Base-by-base conservation (phyloP, 2,797 vertebrate species). In the Lepus oiostolus region DNA sequence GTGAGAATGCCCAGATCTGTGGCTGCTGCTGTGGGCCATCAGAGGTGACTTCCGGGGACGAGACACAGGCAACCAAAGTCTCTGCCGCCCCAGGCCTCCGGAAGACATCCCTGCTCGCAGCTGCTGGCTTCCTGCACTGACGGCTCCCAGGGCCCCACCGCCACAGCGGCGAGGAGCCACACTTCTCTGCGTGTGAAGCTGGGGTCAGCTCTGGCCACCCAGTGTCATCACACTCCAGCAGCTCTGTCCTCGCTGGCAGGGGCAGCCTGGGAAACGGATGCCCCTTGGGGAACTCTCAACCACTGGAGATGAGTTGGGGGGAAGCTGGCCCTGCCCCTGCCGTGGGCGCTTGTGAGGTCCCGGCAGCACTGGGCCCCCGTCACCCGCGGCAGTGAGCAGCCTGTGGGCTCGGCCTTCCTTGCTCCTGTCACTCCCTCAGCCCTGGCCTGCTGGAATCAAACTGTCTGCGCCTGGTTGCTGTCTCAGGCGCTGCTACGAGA, bases 401-500 rank as follows among this genome's bases (percentile, higher is more conserved):
- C 58, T 58, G 16, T 42, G 26, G 62, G 60, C 67, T 93, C 28
- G 30, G 26, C 35, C 22, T 65, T 22, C 19, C 72, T 79, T 22
- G 21, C 24, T 71, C 50, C 58, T 22, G 16, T 32, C 13, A 42
- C 17, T 63, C 52, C 72, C 68, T 68, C 24, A 38, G 10, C 84
- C 52, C 52, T 86, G 42, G 42, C 79, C 86, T 86, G 72, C 54
- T 54, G 86, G 35, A 47, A 76, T 22, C 30, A 42, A 70, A 58
- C 47, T 6, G 2, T 58, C 28, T 62, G 72, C 22, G 21, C n/a
- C 74, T 0, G 38, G 24, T 72, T 47, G 63, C 65, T 24, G 22
- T 54, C 50, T 84, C 42, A 26, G 90, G 60, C 35, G 90, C 60
- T 83, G 35, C 88, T 92, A 74, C 89, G 58, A 50, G 76, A n/a